A percentile compares a stretch with the other conserved stretches of the same genome.
Evolutionary conservation across 2,888 invertebrate genomes (phyloP).

Genomic region (Octodonta nipae): DNA sequence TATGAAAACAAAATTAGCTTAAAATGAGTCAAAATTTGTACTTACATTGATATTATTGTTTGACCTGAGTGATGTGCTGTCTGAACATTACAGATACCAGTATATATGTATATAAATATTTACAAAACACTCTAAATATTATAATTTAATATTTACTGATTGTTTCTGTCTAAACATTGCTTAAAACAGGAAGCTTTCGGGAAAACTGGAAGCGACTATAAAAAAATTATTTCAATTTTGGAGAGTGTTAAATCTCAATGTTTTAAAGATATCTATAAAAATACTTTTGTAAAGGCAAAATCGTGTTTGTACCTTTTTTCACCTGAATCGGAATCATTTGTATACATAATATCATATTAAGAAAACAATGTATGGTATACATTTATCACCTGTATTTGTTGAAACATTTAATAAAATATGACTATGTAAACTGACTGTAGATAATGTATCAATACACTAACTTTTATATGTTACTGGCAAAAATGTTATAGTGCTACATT

Average conservation of each 20-base stretch:
- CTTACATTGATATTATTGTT: conserved; percentile 23
- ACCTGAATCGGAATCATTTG: conserved; percentile 29
- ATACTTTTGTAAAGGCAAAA: conserved; percentile 35
- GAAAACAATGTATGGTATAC: conserved; percentile 10
- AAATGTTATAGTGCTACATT: no score
- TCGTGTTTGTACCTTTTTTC: conserved; percentile 35
- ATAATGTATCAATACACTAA: background rate
- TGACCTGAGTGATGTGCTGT: conserved; percentile 16
- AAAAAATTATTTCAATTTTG: conserved; percentile 19
- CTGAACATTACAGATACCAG: background rate
- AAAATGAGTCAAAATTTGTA: no score
- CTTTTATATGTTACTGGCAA: no score
- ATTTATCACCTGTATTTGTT: conserved; percentile 17
- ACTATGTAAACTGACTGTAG: no score
- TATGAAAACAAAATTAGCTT: no score
- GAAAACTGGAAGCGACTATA: conserved; percentile 19
- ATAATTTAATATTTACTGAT: conserved; percentile 8
- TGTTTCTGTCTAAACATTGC: conserved; percentile 14
- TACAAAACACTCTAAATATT: conserved; percentile 14
- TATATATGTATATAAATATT: conserved; percentile 12
- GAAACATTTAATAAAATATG: conserved; percentile 1
- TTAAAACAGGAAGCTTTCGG: conserved; percentile 27
- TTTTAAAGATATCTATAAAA: conserved; percentile 34
- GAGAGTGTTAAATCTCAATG: conserved; percentile 19
- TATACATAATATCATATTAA: conserved; percentile 18